Conservation (phyloP, 2,113 vertebrate species). For the Menidia beryllina region DNA sequence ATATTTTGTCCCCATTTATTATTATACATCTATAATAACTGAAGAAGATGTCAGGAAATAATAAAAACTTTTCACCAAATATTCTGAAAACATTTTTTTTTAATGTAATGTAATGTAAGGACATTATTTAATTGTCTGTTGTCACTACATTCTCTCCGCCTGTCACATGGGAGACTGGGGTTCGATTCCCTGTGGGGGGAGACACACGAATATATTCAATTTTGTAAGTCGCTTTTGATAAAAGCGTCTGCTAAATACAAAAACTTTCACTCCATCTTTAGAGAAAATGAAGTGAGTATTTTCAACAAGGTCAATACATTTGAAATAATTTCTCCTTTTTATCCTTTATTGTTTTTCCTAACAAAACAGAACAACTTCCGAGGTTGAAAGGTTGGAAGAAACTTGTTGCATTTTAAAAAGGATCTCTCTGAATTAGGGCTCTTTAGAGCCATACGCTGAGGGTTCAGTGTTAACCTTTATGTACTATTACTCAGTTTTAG, state of each 20-base stretch:
- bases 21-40: background rate
- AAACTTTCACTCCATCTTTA: background rate
- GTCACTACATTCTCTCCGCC: no score
- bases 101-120: no score
- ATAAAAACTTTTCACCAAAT: no score
- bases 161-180: no score
- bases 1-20: no score
- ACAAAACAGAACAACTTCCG: constrained; percentile 25
- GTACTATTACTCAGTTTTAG: background rate
- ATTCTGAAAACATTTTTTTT: no score
- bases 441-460: background rate
- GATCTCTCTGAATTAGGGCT: background rate
- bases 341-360: constrained; percentile 1
- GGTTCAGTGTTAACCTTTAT: background rate
- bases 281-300: background rate
- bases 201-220: no score
- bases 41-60: background rate
- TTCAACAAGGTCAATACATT: background rate
- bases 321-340: no score
- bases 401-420: constrained; percentile 9
- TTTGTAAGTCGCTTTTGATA: no score
- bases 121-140: no score
- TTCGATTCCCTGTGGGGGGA: no score
- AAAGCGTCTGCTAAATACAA: no score
- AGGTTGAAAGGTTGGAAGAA: constrained; percentile 12